These are phyloP conservation scores for Dryadula phaetusa DNA, from an alignment of 2,888 invertebrate species.

Conservation along the genomic window DNA sequence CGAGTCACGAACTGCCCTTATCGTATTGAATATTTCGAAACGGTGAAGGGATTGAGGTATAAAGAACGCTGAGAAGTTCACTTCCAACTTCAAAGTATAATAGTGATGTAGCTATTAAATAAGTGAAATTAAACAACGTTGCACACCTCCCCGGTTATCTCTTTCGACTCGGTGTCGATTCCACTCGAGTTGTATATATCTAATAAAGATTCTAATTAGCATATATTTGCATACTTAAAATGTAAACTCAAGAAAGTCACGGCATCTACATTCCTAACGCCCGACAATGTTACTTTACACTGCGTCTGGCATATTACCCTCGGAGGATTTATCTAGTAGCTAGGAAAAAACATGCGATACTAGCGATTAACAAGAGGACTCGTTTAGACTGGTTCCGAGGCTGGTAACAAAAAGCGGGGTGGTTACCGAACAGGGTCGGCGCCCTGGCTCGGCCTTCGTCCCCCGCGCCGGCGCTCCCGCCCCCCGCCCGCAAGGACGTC, in stretches of 20 bases:
- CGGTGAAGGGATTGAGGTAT: constrained; percentile 42
- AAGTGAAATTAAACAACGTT: constrained; percentile 18
- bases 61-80: constrained; percentile 21
- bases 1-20: constrained; percentile 47
- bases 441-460: constrained; percentile 76
- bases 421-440: constrained; percentile 61
- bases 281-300: constrained; percentile 36
- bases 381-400: constrained; percentile 41
- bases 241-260: constrained; percentile 40
- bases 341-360: constrained; percentile 42
- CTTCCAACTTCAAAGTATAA: neutral
- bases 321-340: constrained; percentile 38
- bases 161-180: constrained; percentile 30
- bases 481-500: constrained; percentile 71
- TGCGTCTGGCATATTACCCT: constrained; percentile 36
- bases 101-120: neutral
- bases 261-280: constrained; percentile 38
- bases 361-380: constrained; percentile 37
- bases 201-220: constrained; percentile 40
- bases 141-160: constrained; percentile 23
- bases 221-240: constrained; percentile 42
- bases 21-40: constrained; percentile 46
- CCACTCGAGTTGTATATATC: constrained; percentile 37
- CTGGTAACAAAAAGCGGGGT: constrained; percentile 53
- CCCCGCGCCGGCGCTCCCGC: constrained; percentile 57